Conservation (phyloP, 2,888 invertebrate species). For the Netelia melanura region DNA sequence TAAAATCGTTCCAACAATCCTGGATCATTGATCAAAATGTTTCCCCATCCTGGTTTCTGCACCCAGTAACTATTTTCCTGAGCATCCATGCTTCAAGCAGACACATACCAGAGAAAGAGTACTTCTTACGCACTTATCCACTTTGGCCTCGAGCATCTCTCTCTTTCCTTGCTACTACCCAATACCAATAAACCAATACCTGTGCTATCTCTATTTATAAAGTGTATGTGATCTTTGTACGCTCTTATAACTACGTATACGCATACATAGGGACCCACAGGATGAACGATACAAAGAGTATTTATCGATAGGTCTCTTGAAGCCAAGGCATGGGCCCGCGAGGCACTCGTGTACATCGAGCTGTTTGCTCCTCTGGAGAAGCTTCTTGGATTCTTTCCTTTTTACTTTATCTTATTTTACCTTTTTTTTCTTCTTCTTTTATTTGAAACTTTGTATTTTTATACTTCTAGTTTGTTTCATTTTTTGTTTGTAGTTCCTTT, state of each 20-base stretch:
- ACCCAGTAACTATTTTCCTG: slow-evolving; percentile 37
- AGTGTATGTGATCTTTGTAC: not conserved
- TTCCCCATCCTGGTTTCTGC: slow-evolving; percentile 9
- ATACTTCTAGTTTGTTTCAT: slow-evolving; percentile 2
- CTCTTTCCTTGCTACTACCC: not conserved
- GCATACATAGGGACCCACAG: not conserved
- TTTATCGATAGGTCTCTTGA: slow-evolving; percentile 60
- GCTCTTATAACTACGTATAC: slow-evolving; percentile 24
- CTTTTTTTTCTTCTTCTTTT: slow-evolving; percentile 19
- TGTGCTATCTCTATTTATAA: not conserved
- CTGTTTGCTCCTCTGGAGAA: slow-evolving; percentile 54
- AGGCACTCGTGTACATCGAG: slow-evolving; percentile 46
- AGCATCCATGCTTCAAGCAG: slow-evolving; percentile 4
- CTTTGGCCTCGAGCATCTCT: slow-evolving; percentile 62
- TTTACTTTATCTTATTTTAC: slow-evolving; percentile 24
- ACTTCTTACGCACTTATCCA: slow-evolving; percentile 56
- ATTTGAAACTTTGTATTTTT: too few species aligned
- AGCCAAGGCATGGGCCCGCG: slow-evolving; percentile 36
- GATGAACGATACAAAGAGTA: slow-evolving; percentile 44
- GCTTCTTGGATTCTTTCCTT: slow-evolving; percentile 45
- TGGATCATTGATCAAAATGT: slow-evolving; percentile 13
- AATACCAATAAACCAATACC: slow-evolving; percentile 1
- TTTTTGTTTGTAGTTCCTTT: slow-evolving; percentile 51
- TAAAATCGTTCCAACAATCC: not conserved
- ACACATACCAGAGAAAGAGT: slow-evolving; percentile 14